Conservation (phyloP, 1,140 invertebrate species). For the Hermetia illucens region DNA sequence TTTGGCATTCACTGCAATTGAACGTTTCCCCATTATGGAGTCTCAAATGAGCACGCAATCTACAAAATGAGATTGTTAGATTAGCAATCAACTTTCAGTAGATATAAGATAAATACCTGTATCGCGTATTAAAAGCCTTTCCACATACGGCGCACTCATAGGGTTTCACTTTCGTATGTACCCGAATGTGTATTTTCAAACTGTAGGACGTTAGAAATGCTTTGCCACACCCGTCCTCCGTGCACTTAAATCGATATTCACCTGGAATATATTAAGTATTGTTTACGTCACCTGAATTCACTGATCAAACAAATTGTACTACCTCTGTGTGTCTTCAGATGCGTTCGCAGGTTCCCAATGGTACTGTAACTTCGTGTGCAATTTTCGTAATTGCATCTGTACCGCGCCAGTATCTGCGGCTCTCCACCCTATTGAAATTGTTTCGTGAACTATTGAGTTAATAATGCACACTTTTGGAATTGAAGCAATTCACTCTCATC, state of each 20-base stretch:
- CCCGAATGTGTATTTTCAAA: conserved; percentile 85
- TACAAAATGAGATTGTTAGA: conserved; percentile 23
- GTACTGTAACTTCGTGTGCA: conserved; percentile 86
- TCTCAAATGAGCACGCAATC: conserved; percentile 80
- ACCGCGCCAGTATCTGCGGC: conserved; percentile 33
- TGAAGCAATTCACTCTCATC: too few species aligned
- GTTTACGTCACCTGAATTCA: conserved; percentile 3
- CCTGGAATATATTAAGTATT: conserved; percentile 43
- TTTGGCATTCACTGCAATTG: conserved; percentile 79
- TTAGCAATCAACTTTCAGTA: conserved; percentile 1
- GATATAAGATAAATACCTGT: conserved; percentile 41
- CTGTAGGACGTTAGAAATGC: conserved; percentile 90
- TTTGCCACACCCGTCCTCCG: conserved; percentile 75
- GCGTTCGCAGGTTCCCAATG: conserved; percentile 84
- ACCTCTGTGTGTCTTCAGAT: conserved; percentile 95
- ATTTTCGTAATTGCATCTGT: conserved; percentile 77
- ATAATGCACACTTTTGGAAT: too few species aligned
- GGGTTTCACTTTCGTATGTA: conserved; percentile 90
- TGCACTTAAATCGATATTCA: conserved; percentile 87
- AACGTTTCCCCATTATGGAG: conserved; percentile 92
- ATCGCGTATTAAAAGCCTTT: conserved; percentile 89
- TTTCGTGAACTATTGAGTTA: too few species aligned
- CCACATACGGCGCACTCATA: conserved; percentile 74
- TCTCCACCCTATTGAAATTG: conserved; percentile 18
- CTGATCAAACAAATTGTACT: conserved; percentile 12